Evolutionary conservation across 2,113 vertebrate genomes (phyloP).

Genomic region (Jacana jacana): DNA sequence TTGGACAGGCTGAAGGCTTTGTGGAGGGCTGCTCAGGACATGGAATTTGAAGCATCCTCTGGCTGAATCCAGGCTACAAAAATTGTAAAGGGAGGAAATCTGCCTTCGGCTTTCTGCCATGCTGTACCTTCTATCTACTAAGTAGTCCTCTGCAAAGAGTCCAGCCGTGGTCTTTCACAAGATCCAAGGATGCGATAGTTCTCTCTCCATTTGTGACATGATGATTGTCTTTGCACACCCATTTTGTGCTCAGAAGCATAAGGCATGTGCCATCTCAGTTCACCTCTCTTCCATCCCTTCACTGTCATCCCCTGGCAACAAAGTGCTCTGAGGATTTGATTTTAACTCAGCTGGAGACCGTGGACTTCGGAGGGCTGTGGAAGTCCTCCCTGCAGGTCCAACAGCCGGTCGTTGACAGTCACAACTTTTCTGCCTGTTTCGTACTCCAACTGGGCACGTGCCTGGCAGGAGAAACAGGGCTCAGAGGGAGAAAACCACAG

Average conservation of each 20-base stretch:
- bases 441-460: not conserved
- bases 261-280: not conserved
- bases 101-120: not conserved
- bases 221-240: fast-evolving
- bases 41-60: not conserved
- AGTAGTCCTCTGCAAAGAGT: too few relatives aligned
- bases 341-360: fast-evolving
- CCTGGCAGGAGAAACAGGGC: not conserved
- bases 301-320: fast-evolving
- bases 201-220: fast-evolving
- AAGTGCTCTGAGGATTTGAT: fast-evolving
- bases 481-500: not conserved
- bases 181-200: too few relatives aligned
- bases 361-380: not conserved
- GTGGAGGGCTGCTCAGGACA: not conserved
- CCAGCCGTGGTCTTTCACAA: not conserved
- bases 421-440: fast-evolving
- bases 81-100: not conserved
- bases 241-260: fast-evolving
- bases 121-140: not conserved
- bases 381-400: not conserved
- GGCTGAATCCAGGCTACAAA: not conserved
- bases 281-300: not conserved
- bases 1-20: not conserved
- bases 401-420: fast-evolving